Base-by-base conservation (phyloP, 1,140 invertebrate genomes). In the Elysia chlorotica region DNA sequence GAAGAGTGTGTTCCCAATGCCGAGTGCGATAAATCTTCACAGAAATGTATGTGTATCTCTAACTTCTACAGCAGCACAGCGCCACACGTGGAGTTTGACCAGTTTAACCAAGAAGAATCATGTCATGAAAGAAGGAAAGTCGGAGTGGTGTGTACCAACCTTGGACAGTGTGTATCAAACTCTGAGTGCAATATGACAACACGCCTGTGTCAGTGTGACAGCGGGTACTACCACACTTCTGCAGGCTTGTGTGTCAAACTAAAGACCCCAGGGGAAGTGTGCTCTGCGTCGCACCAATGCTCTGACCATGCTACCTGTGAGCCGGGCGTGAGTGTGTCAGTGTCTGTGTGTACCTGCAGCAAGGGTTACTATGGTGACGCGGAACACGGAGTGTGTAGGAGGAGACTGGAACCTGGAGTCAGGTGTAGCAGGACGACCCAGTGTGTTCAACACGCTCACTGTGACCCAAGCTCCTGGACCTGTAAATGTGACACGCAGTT, bases 381-480 rank as follows among this genome's bases (percentile, higher is more conserved):
- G n/a, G 57, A 61, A 19, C 0, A 35, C 6, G 74, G 74, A 53
- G 54, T 48, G 23, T 75, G 74, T 53, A 59, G 67, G 35, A 23
- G 31, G 48, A 71, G 62, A 31, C 53, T 71, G 0, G 53, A 33
- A 14, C 68, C 70, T n/a, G 74, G 63, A 2, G 48, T 61, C 30
- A 53, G 36, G 35, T 75, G 74, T 28, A 70, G 33, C 0, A 48
- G 63, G 28, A 36, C 57, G 10, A 69, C 62, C n/a, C 68, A 75
- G 63, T 75, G 74, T 75, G 74, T 75, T 1, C 28, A 53, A 10
- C 37, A 67, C 19, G 74, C 74, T 0, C 59, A 71, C 59, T 75
- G 74, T 31, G 57, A 54, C n/a, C 61, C 62, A 17, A 19, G 17
- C 10, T 56, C 25, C 23, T 28, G 57, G 14, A 56, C 57, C 2